Percentiles rank a stretch among this genome's conserved stretches.
Conservation (phyloP, 2,797 vertebrate genomes). For the Pseudotriccus pelzelni region DNA sequence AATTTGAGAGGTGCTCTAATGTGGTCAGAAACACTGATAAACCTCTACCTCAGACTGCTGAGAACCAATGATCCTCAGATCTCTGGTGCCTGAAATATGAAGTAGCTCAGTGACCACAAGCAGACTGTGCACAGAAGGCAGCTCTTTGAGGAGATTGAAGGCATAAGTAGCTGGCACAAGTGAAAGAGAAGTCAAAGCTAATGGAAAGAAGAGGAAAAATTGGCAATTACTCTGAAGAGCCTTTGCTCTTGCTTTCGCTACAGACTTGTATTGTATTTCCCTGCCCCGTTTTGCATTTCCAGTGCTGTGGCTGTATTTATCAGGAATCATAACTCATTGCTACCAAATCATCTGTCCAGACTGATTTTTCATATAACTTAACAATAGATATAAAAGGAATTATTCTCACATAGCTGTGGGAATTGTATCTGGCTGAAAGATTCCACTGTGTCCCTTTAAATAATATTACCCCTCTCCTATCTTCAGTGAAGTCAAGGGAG, state of each 20-base stretch:
- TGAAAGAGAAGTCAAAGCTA: background rate
- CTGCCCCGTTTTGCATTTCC: background rate
- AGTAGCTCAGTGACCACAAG: background rate
- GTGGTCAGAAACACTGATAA: background rate
- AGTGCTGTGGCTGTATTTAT: background rate
- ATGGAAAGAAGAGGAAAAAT: background rate
- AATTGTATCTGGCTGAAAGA: background rate
- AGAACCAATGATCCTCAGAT: background rate
- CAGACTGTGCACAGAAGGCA: background rate
- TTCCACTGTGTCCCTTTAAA: background rate
- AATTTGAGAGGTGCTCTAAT: conserved; percentile 13
- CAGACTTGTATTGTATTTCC: background rate
- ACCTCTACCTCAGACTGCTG: background rate
- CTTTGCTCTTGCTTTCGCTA: background rate
- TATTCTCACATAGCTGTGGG: background rate
- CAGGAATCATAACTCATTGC: background rate
- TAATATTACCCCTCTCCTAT: background rate
- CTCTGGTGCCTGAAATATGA: background rate
- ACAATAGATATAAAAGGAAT: background rate
- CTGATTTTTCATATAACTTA: background rate
- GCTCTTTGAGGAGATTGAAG: background rate
- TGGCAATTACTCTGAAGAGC: background rate
- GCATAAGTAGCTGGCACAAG: background rate
- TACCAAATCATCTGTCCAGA: background rate
- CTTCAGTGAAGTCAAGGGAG: background rate